phyloP scores from a whole-genome alignment of 2,888 invertebrate species.

The Tortrix viridana region DNA sequence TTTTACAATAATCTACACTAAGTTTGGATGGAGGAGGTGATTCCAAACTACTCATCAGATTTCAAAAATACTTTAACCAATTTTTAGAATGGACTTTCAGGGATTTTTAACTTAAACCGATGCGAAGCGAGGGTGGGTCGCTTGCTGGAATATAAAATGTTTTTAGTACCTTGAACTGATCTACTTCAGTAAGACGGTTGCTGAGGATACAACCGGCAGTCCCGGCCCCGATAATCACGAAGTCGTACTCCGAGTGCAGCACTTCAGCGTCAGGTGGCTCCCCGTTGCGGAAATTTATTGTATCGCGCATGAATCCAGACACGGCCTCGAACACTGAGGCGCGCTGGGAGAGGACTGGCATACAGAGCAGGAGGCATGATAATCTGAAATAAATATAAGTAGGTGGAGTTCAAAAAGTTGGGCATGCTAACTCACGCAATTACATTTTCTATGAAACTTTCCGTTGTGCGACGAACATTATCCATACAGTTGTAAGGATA shows the following conservation, averaged over 20 bases:
- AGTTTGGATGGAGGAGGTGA: too few relatives aligned
- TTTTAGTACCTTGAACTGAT: slow-evolving; percentile 58
- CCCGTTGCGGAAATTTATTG: slow-evolving; percentile 47
- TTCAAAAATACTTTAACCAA: too few relatives aligned
- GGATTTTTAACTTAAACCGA: too few relatives aligned
- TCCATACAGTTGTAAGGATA: too few relatives aligned
- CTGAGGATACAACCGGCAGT: slow-evolving; percentile 68
- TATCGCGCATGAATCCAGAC: slow-evolving; percentile 51
- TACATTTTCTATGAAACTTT: too few relatives aligned
- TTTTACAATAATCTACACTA: too few relatives aligned
- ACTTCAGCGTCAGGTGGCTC: slow-evolving; percentile 52
- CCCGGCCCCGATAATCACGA: slow-evolving; percentile 70
- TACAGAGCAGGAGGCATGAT: slow-evolving; percentile 37
- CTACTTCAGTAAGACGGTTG: slow-evolving; percentile 69
- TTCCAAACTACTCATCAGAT: too few relatives aligned
- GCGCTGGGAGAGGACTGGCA: slow-evolving; percentile 40
- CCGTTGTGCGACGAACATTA: too few relatives aligned
- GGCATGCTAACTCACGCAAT: too few relatives aligned
- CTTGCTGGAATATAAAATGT: background rate
- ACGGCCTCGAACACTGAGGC: slow-evolving; percentile 52
- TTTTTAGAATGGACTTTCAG: too few relatives aligned
- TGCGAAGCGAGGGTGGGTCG: too few relatives aligned
- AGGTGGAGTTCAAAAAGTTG: too few relatives aligned
- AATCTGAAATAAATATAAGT: slow-evolving; percentile 15
- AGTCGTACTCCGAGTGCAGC: slow-evolving; percentile 60